phyloP scores from a whole-genome alignment of 2,888 invertebrate genomes.

The Hetaerina titia region DNA sequence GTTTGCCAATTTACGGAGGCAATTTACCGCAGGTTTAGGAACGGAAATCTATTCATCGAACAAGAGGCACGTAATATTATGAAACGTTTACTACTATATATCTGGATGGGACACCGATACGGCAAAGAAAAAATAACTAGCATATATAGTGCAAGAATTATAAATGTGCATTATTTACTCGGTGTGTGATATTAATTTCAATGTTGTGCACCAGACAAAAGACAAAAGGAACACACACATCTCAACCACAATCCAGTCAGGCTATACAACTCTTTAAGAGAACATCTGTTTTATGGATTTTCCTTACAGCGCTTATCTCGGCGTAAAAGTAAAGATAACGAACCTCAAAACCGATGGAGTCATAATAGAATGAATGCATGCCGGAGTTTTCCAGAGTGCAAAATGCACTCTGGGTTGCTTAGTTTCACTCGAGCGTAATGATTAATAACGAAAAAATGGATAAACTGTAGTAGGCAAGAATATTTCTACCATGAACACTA shows the following conservation, averaged over 20 bases:
- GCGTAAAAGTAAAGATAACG: constrained; percentile 46
- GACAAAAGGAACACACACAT: background rate
- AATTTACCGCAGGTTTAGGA: too few relatives aligned
- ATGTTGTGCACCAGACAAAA: background rate
- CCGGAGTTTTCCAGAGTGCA: background rate
- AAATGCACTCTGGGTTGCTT: background rate
- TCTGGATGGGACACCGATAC: too few relatives aligned
- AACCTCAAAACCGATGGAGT: background rate
- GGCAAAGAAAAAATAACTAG: too few relatives aligned
- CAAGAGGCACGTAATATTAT: too few relatives aligned
- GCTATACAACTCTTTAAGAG: constrained; percentile 6
- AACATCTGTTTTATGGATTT: constrained; percentile 59
- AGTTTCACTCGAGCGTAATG: background rate
- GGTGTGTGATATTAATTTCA: background rate
- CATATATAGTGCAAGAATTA: too few relatives aligned
- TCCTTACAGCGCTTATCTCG: background rate
- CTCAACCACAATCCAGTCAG: background rate
- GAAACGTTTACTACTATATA: too few relatives aligned
- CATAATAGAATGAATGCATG: background rate
- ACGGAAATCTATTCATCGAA: too few relatives aligned
- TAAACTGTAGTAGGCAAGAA: too few relatives aligned
- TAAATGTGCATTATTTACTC: too few relatives aligned
- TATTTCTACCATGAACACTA: too few relatives aligned
- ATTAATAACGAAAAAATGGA: background rate
- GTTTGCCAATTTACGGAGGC: too few relatives aligned